Evolutionary conservation across 2,888 invertebrate genomes (phyloP), one percentile per base, ranked within the genome.

Genomic region (Periphyllus acericola): DNA sequence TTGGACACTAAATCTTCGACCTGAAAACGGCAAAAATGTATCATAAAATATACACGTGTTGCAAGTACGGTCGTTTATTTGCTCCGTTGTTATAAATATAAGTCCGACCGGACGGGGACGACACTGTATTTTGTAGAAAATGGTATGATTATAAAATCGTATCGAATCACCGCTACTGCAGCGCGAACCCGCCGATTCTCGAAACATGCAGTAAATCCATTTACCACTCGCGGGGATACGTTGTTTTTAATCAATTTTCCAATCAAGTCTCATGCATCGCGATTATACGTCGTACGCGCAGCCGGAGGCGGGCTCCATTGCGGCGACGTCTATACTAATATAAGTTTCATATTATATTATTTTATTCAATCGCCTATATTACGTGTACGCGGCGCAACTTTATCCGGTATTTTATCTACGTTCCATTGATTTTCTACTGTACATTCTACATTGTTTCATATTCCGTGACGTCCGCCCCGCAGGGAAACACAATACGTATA

Each of bases 1-100:
- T 94, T 94, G 11, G 94, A 94, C 89, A 95, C 93, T 89, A 95
- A 91, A 91, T 94, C 94, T 91, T 93, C 93, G 76, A 95, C 94
- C 93, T 94, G 89, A 81, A 90, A 90, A 80, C 86, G 4, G 29
- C 5, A 88, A n/a, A 40, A n/a, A 21, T 5, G 4, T 1, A 74
- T 19, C n/a, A 32, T n/a, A n/a, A n/a, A n/a, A n/a, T n/a, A n/a
- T n/a, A n/a, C n/a, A 11, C 21, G 17, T 34, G 5, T 34, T 72
- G 0, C 19, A 3, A 34, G 25, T 6, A 8, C 6, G 52, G 66
- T 66, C 66, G 66, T 25, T 66, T 14, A 2, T n/a, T n/a, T 66
- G 68, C n/a, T 4, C n/a, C 6, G 36, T 36, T 46, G 46, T 46
- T 9, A 46, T 8, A 5, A 46, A 46, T 46, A 9, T 46, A 46